Evolutionary conservation across 1,140 invertebrate genomes (phyloP), one percentile per base, ranked within the genome.

Genomic region (Thaumatotibia leucotreta): DNA sequence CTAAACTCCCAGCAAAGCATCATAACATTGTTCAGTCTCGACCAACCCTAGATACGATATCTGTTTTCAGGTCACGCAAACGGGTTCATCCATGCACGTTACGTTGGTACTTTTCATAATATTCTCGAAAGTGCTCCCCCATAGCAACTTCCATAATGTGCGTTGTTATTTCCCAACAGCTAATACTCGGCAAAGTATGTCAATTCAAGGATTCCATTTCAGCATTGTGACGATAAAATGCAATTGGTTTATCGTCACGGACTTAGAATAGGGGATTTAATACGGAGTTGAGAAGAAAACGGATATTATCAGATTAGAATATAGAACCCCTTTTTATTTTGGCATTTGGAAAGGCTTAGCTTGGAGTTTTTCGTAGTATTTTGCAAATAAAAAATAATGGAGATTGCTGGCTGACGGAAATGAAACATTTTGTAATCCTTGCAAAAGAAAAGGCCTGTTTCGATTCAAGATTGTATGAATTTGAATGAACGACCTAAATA

Each of bases 31-130:
- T 39, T 14, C 0, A 14, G n/a, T 39, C 4, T 50, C 8, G 22
- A 52, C 23, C 50, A 52, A 27, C 50, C 22, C 50, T 52, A 52
- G 50, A 52, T 52, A 52, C 20, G 45, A 10, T 27, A 52, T 52
- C 22, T 24, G 23, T 27, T 52, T 52, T 52, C 50, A 52, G 50
- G 50, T 52, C 50, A 52, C 50, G 50, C 50, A 52, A 24, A 52
- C 11, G 23, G 24, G 50, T 24, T 24, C 50, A 14, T 9, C 23
- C 50, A 52, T 52, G 50, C 50, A 52, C 20, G 50, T 52, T 24
- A 52, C 50, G 22, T 27, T n/a, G 50, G 22, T n/a, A 27, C 22
- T 52, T 52, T 52, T 52, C 23, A 24, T 52, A 52, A 52, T 52
- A 24, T 27, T 24, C 23, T 52, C 24, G 20, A n/a, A 10, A 52